Percentiles rank a stretch among this genome's conserved stretches.
These are phyloP conservation scores for Melierax canorus DNA, from an alignment of 2,113 vertebrate genomes.

Conservation along the genomic window DNA sequence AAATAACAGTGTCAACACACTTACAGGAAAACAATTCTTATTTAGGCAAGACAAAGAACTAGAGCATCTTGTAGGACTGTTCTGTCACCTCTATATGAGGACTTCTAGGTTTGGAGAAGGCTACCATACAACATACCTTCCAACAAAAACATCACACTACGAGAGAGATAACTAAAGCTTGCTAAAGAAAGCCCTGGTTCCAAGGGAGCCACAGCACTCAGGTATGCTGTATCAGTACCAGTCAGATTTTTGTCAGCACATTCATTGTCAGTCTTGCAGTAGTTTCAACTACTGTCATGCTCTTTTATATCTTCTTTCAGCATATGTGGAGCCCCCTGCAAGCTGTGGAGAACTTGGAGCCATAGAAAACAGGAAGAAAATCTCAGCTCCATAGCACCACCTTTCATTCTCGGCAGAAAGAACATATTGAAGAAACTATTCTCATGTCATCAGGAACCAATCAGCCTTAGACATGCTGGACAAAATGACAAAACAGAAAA, in stretches of 20 bases:
- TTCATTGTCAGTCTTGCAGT: background rate
- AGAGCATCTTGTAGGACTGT: background rate
- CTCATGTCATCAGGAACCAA: background rate
- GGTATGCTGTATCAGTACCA: background rate
- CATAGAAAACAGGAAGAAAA: background rate
- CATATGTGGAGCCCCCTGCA: background rate
- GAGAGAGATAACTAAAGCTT: background rate
- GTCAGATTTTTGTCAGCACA: background rate
- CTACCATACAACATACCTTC: background rate
- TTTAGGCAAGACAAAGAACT: background rate
- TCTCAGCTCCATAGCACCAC: background rate
- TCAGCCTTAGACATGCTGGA: background rate
- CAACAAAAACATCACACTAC: background rate
- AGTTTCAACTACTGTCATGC: background rate
- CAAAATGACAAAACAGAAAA: background rate
- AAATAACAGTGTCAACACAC: background rate
- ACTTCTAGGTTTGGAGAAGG: background rate
- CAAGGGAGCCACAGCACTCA: background rate
- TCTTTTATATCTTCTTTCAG: background rate
- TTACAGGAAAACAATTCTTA: background rate
- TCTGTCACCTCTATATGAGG: background rate
- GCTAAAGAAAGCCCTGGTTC: background rate
- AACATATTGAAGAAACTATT: background rate
- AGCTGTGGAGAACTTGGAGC: background rate
- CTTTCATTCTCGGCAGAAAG: background rate